These are phyloP conservation scores for Eristalis tenax DNA, from an alignment of 2,888 invertebrate genomes.

Conservation along the genomic window DNA sequence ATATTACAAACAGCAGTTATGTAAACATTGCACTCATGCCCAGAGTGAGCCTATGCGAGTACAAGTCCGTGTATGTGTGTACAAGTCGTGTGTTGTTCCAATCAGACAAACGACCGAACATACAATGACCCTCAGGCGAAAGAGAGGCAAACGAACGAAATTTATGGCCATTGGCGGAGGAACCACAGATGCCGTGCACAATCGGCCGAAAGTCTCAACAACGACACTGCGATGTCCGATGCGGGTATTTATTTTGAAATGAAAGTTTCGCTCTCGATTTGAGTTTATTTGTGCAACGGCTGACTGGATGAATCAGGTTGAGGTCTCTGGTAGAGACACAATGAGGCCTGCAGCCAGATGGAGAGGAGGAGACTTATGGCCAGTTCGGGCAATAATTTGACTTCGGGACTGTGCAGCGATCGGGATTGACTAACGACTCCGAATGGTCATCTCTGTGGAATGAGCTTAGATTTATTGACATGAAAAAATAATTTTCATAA, in stretches of 20 bases:
- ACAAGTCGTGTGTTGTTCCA: neutral
- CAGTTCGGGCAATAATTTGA: neutral
- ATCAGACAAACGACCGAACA: neutral
- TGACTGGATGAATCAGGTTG: neutral
- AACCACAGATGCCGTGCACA: neutral
- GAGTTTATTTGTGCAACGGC: neutral
- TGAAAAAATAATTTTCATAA: no score
- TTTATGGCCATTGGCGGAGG: conserved; percentile 7
- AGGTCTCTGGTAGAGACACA: neutral
- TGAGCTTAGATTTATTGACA: no score
- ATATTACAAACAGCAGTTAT: conserved; percentile 45
- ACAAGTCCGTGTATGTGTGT: neutral
- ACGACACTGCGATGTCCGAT: neutral
- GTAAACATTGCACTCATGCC: conserved; percentile 34
- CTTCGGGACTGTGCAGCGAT: neutral
- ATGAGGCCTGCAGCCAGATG: no score
- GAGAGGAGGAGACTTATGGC: neutral
- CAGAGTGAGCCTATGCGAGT: no score
- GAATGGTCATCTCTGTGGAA: no score
- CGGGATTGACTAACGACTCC: neutral
- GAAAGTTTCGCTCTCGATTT: conserved; percentile 20
- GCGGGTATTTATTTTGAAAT: conserved; percentile 14
- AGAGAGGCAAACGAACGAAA: conserved; percentile 1
- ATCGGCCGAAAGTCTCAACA: conserved; percentile 5
- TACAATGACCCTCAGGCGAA: conserved; percentile 5